A percentile compares a stretch with the other conserved stretches of the same genome.
Evolutionary conservation across 2,888 invertebrate species (phyloP).

Genomic region (Agrenia bidenticulata): DNA sequence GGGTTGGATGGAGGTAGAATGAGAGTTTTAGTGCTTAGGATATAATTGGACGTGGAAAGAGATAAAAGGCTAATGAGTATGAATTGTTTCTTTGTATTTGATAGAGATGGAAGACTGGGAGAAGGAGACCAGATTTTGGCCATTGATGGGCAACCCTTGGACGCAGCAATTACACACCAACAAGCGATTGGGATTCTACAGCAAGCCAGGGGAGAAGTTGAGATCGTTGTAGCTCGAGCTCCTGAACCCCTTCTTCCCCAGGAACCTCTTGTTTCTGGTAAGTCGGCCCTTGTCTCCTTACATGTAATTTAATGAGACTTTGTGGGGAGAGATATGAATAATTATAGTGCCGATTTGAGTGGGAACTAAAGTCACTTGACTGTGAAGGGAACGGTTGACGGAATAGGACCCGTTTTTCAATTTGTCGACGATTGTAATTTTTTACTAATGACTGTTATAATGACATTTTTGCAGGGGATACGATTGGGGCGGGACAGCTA

Average conservation of each 20-base stretch:
- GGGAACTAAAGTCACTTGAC: no score
- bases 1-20: no score
- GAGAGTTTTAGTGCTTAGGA: no score
- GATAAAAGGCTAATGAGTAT: no score
- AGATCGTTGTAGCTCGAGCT: conserved; percentile 65
- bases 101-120: conserved; percentile 68
- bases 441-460: no score
- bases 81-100: background rate
- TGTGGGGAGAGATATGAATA: no score
- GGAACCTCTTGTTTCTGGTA: conserved; percentile 37
- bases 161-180: conserved; percentile 78
- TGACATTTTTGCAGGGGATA: conserved; percentile 43
- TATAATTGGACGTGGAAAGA: no score
- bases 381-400: no score
- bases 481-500: conserved; percentile 49
- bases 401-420: no score
- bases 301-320: no score
- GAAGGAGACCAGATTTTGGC: conserved; percentile 83
- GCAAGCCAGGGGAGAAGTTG: conserved; percentile 66
- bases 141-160: conserved; percentile 75
- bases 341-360: no score
- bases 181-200: conserved; percentile 75
- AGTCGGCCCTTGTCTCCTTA: no score
- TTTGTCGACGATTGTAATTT: background rate
- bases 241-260: conserved; percentile 56